A percentile compares a stretch with the other conserved stretches of the same genome.
phyloP scores from a whole-genome alignment of 2,888 invertebrate genomes.

The Serripes groenlandicus region DNA sequence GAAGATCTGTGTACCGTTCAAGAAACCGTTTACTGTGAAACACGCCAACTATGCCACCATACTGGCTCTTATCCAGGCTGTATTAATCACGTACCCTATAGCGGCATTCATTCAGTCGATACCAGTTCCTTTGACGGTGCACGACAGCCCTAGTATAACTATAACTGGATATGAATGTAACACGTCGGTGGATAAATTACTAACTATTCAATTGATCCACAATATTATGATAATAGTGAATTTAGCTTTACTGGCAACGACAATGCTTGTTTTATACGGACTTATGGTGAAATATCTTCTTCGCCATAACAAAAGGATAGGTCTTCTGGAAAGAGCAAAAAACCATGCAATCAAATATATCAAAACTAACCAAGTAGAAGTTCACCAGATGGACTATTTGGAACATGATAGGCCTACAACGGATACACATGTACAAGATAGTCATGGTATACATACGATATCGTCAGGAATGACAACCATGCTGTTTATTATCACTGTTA shows the following conservation, averaged over 20 bases:
- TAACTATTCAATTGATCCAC: neutral
- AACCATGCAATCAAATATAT: neutral
- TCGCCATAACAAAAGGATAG: neutral
- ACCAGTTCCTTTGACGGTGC: neutral
- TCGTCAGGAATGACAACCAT: constrained; percentile 7
- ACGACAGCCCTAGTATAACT: neutral
- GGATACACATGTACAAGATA: neutral
- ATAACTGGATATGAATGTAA: constrained; percentile 19
- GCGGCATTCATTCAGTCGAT: constrained; percentile 3
- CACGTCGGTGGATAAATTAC: neutral
- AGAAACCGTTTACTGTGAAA: neutral
- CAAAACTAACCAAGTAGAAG: neutral
- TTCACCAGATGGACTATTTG: neutral
- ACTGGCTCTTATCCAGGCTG: neutral
- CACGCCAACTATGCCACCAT: constrained; percentile 5
- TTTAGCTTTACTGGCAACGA: neutral
- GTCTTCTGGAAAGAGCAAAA: neutral
- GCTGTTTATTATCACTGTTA: neutral
- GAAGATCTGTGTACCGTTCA: neutral
- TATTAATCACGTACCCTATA: neutral
- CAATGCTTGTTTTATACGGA: neutral
- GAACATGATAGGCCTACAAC: too few relatives aligned
- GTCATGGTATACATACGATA: neutral
- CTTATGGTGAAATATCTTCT: neutral
- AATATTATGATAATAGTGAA: constrained; percentile 6